Base-by-base conservation (phyloP, 2,797 vertebrate species). In the Molossus molossus region DNA sequence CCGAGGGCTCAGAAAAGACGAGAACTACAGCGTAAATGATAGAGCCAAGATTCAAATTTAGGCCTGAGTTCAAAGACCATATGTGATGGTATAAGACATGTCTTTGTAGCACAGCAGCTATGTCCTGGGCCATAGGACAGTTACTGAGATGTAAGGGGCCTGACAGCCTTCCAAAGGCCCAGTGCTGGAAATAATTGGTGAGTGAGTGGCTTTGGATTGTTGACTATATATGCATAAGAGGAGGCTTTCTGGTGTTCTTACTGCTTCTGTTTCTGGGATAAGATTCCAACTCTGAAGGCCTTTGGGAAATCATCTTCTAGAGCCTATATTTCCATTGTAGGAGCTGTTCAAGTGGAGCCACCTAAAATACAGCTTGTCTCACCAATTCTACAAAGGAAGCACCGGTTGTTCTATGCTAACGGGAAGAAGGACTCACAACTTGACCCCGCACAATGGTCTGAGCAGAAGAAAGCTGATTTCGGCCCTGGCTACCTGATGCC, bases 251-350 rank as follows among this genome's bases (percentile, higher is more conserved):
- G 77, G 40, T 60, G 40, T 72, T 25, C 7, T 67, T 55, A 70
- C 14, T 81, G 20, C n/a, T 92, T 85, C 53, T 27, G 1, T 91
- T 94, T 95, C 79, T 95, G 79, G 48, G 73, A 95, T 62, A n/a
- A 67, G 73, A 80, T 65, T 80, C 73, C 13, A 89, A 37, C n/a
- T 67, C 33, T 45, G 40, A 81, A 94, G 6, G 1, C 23, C 9
- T 60, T 33, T 77, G 69, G 29, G 23, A 82, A 89, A 70, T 65
- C 73, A 20, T 40, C n/a, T 82, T 94, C 23, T 21, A 23, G 48
- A 33, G 29, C 70, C 29, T 50, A 1, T 85, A 57, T 75, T 89
- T 40, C 37, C 37, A 65, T 69, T 23, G 29, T 21, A 85, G 60
- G 4, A 15, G 69, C 25, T 82, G 3, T 82, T 92, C 77, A 73